Base-by-base conservation (phyloP, 1,140 invertebrate species). In the Antheraea pernyi region DNA sequence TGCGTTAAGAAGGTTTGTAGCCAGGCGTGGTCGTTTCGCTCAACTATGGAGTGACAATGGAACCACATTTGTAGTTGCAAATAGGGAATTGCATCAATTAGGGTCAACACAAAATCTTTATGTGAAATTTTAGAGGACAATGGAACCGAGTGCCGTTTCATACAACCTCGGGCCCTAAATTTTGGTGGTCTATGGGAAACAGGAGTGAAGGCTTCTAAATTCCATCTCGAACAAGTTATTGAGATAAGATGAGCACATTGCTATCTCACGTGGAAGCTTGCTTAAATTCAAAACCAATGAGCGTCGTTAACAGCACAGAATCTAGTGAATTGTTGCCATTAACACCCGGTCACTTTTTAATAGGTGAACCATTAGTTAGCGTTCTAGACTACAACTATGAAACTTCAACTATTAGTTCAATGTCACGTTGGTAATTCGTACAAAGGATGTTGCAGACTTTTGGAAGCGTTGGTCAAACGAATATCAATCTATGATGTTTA, bases 291-390 rank as follows among this genome's bases (percentile, higher is more conserved):
- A 53, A 67, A 0, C 69, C 59, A 8, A 19, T 76, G 4, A 60
- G 30, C 7, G 39, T 42, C 7, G 39, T 42, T 42, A 42, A 42
- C 7, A 42, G 39, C 0, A 42, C 39, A 42, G 39, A 42, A 42
- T 11, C 39, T 42, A 42, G 39, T 42, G 39, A 42, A 42, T 42
- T 42, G 39, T 42, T 42, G 39, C 39, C 39, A 42, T 67, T 89
- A n/a, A 86, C 81, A 18, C 80, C 82, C 9, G 80, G 73, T 6
- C 85, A 87, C 69, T 85, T 82, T 58, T 59, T 86, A 0, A 84
- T 81, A 46, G 80, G 89, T 3, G 76, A 74, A 62, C 62, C 69
- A n/a, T 71, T 71, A 7, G 63, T 75, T 19, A 67, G 48, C 6
- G 11, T 67, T 18, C 65, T 48, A 48, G 19, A 37, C n/a, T 42